phyloP scores from a whole-genome alignment of 2,113 vertebrate species.

The Xenopus borealis region DNA sequence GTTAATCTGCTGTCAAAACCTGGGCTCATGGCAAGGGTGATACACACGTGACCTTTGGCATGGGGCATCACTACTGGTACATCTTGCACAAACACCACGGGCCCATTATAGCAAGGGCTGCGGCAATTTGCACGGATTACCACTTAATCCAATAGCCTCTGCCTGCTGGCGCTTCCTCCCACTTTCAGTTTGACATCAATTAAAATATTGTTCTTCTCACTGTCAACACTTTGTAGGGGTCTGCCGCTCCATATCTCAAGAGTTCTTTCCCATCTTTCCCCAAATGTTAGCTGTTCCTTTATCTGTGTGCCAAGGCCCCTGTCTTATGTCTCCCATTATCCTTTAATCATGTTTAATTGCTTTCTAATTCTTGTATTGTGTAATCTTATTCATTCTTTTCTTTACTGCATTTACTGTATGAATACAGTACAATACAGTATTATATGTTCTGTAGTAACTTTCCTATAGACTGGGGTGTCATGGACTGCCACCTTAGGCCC shows the following conservation, averaged over 20 bases:
- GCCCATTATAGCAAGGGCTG: constrained; percentile 15
- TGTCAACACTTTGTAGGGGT: constrained; percentile 9
- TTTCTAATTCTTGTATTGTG: too few species aligned
- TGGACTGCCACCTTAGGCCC: too few species aligned
- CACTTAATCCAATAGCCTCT: background rate
- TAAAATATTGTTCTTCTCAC: constrained; percentile 14
- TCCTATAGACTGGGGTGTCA: too few species aligned
- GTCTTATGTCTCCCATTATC: background rate
- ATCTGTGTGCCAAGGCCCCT: background rate
- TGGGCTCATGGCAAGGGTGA: constrained; percentile 18
- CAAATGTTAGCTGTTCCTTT: background rate
- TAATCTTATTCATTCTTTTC: too few species aligned
- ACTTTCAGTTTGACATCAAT: too few species aligned
- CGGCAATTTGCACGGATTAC: constrained; percentile 14
- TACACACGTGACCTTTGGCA: background rate
- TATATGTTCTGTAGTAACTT: too few species aligned
- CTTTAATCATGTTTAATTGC: too few species aligned
- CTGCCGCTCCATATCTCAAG: background rate
- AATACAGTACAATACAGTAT: too few species aligned
- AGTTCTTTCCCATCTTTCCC: background rate
- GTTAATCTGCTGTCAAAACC: constrained; percentile 28
- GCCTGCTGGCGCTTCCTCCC: background rate
- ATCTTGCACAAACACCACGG: constrained; percentile 23
- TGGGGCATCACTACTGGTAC: constrained; percentile 4
- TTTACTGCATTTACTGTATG: too few species aligned